Base-by-base conservation (phyloP, 2,113 vertebrate genomes). In the Corythaeola cristata region DNA sequence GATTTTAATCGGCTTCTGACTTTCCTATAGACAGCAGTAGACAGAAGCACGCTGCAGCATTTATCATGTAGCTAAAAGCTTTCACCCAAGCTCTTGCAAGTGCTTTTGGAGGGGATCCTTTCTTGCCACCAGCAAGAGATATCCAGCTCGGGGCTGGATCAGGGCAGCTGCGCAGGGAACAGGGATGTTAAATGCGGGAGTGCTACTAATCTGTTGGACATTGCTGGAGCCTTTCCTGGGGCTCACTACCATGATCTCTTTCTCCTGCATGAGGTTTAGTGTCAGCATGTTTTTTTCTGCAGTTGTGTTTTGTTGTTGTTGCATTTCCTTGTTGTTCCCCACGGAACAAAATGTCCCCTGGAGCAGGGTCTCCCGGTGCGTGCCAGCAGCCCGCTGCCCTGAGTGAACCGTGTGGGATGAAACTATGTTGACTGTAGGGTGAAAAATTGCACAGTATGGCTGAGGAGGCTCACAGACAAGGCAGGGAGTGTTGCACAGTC, bases 231-330 rank as follows among this genome's bases (percentile, higher is more conserved):
- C 45, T 73, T 77, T 74, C n/a, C 62, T 75, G 32, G 12, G 4
- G 9, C n/a, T 74, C 1, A 0, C 30, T 49, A 9, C 15, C 12
- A 13, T 3, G 3, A 5, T 15, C 9, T 64, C 33, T n/a, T 80
- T 79, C 39, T 62, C 49, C 76, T 45, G 9, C 23, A 10, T 12
- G 7, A 53, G 6, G 39, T 66, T 13, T 50, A 45, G 82, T 8
- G 63, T 50, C 23, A 72, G 44, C 2, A 3, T 9, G 12, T 8
- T 20, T 69, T 39, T 52, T 74, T 81, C 50, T 67, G 22, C 5
- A 0, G 5, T 15, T 53, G 14, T 8, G 60, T n/a, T 19, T 33
- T 71, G 16, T 24, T 74, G 9, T 55, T 78, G 14, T 75, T 49
- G 22, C 2, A 1, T 69, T 90, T 73, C 45, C 8, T 82, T 78